Percentiles rank a stretch among this genome's conserved stretches.
phyloP scores from a whole-genome alignment of 2,888 invertebrate genomes.

The Nowickia ferox region DNA sequence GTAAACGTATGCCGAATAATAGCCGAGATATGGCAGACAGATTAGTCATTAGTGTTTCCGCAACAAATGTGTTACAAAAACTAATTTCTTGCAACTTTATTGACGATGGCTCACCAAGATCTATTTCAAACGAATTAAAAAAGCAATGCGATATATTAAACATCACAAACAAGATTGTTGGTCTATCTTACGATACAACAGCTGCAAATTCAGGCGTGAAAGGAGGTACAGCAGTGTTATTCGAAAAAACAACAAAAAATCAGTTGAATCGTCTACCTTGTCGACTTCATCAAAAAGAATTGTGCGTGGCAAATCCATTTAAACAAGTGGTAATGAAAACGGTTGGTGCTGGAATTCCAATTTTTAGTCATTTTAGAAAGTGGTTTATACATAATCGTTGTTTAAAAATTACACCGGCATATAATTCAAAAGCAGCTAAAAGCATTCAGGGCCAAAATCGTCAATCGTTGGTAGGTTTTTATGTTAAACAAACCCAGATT shows the following conservation, averaged over 20 bases:
- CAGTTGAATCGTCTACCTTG: constrained; percentile 25
- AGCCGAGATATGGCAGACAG: constrained; percentile 6
- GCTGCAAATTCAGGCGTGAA: constrained; percentile 20
- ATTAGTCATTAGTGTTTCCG: constrained; percentile 14
- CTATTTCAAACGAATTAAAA: background rate
- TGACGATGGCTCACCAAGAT: background rate
- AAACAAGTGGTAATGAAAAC: constrained; percentile 4
- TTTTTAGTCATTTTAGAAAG: constrained; percentile 8
- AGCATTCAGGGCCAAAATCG: background rate
- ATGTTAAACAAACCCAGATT: constrained; percentile 16
- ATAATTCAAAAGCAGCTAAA: constrained; percentile 6
- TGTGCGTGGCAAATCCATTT: constrained; percentile 25
- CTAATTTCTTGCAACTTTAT: constrained; percentile 32
- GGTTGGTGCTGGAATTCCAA: background rate
- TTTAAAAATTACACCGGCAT: constrained; percentile 13
- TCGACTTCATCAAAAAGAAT: constrained; percentile 31
- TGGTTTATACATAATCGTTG: constrained; percentile 14
- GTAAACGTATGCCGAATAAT: background rate
- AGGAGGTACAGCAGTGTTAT: constrained; percentile 19
- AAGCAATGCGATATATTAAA: constrained; percentile 7
- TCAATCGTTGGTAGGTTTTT: constrained; percentile 2
- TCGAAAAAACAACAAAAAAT: constrained; percentile 15
- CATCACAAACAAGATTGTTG: constrained; percentile 33
- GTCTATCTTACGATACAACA: constrained; percentile 31
- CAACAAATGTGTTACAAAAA: constrained; percentile 20